Percentiles rank a stretch among this genome's conserved stretches.
These are phyloP conservation scores for Budorcas taxicolor DNA, from an alignment of 2,113 vertebrate species.

Conservation along the genomic window DNA sequence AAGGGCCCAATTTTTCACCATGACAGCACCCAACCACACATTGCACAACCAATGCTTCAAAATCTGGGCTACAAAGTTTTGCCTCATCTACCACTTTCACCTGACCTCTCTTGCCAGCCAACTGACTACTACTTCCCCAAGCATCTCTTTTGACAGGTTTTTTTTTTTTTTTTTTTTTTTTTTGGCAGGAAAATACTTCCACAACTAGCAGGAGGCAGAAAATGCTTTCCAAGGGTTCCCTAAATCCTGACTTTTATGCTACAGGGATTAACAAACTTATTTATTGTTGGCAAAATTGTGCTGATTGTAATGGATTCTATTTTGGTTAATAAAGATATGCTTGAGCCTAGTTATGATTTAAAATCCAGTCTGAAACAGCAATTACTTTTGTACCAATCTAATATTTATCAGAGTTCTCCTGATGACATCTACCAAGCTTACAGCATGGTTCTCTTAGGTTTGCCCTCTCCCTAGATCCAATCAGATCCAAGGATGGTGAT, in stretches of 20 bases:
- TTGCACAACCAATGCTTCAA: not conserved
- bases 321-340: not conserved
- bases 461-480: not conserved
- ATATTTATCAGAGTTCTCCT: not conserved
- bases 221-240: not conserved
- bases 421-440: not conserved
- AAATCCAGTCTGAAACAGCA: not conserved
- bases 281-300: not conserved
- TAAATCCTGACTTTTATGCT: not conserved
- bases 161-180: not conserved
- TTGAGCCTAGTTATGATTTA: not conserved
- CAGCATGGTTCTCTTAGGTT: not conserved
- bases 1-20: not conserved
- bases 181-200: not conserved
- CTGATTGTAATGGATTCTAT: not conserved
- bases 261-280: not conserved
- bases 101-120: not conserved
- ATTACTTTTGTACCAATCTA: not conserved
- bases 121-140: not conserved
- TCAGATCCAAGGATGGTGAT: not conserved
- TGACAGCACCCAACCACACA: not conserved
- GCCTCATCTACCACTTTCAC: not conserved
- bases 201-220: not conserved
- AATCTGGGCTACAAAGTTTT: not conserved
- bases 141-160: not conserved